Conservation (phyloP, 2,113 vertebrate genomes). For the Xenopus laevis region DNA sequence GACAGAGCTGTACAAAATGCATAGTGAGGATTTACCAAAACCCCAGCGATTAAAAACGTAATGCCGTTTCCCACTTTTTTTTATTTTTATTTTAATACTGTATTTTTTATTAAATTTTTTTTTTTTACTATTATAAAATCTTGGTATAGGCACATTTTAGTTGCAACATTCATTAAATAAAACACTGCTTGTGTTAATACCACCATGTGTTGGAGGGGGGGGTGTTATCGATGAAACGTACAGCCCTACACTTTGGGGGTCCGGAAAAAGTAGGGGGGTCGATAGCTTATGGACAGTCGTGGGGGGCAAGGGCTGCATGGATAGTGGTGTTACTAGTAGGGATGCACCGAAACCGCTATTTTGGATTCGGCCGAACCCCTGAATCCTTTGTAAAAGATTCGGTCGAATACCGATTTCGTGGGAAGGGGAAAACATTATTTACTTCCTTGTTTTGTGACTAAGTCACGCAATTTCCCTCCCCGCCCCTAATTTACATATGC, state of each 20-base stretch:
- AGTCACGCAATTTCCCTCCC: no score
- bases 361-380: no score
- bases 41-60: constrained; percentile 69
- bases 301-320: constrained; percentile 61
- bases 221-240: no score
- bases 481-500: no score
- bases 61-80: constrained; percentile 62
- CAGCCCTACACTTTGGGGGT: no score
- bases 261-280: constrained; percentile 16
- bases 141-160: constrained; percentile 70
- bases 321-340: constrained; percentile 61
- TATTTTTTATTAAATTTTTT: no score
- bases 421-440: no score
- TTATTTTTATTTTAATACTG: constrained; percentile 71
- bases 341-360: no score
- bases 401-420: no score
- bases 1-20: constrained; percentile 66
- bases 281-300: constrained; percentile 69
- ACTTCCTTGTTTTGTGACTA: no score
- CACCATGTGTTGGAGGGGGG: not conserved
- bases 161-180: constrained; percentile 76
- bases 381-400: no score
- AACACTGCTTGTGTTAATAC: constrained; percentile 75
- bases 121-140: constrained; percentile 57
- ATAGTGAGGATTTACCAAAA: constrained; percentile 70